These are phyloP conservation scores for Drosophila athabasca DNA, from an alignment of 1,140 invertebrate species.

Conservation along the genomic window DNA sequence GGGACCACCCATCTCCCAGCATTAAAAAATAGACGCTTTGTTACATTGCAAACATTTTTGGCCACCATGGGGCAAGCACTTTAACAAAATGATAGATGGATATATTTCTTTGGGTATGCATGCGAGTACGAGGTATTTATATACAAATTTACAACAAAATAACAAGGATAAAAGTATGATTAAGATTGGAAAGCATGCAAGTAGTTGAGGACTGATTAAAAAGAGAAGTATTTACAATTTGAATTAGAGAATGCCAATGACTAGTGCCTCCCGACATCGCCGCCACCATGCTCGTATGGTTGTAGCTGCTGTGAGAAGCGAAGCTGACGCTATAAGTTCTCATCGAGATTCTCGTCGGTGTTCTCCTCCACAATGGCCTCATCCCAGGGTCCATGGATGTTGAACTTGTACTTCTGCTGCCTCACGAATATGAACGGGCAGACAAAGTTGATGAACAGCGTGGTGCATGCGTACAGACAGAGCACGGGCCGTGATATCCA, in stretches of 20 bases:
- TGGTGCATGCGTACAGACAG: conserved; percentile 86
- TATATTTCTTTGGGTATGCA: too few species aligned
- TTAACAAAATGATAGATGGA: too few species aligned
- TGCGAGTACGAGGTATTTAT: not conserved
- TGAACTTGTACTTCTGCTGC: conserved; percentile 94
- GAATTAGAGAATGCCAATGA: conserved; percentile 8
- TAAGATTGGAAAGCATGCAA: not conserved
- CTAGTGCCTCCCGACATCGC: conserved; percentile 61
- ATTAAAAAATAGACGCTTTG: too few species aligned
- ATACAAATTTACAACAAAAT: not conserved
- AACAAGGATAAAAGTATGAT: not conserved
- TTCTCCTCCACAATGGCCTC: conserved; percentile 90
- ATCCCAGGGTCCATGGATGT: conserved; percentile 98
- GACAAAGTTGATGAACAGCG: conserved; percentile 88
- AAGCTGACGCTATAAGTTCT: conserved; percentile 76
- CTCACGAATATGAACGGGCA: conserved; percentile 92
- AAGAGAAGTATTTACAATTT: not conserved
- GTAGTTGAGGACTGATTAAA: not conserved
- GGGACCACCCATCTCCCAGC: too few species aligned
- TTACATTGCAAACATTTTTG: too few species aligned
- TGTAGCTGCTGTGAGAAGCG: conserved; percentile 66
- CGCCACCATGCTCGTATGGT: conserved; percentile 19
- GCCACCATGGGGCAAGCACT: too few species aligned
- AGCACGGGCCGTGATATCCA: conserved; percentile 86
- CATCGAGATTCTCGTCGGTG: conserved; percentile 72